A percentile compares a stretch with the other conserved stretches of the same genome.
Evolutionary conservation across 2,888 invertebrate species (phyloP).

Genomic region (Doris montereyensis): DNA sequence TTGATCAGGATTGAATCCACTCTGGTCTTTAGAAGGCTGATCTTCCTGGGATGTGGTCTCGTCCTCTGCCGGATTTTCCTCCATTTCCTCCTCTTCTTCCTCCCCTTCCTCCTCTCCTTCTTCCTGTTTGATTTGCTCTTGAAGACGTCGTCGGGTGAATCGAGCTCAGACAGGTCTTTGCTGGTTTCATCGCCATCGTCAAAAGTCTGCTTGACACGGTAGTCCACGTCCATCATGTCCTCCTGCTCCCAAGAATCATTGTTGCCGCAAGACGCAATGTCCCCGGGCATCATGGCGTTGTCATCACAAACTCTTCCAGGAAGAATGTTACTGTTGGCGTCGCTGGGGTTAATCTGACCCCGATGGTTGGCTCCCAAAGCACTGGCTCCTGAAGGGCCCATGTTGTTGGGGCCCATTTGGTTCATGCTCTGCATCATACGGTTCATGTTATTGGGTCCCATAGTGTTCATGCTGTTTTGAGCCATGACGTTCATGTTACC

Average conservation of each 20-base stretch:
- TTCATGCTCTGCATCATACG: conserved; percentile 17
- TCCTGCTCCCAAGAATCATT: no score
- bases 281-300: no score
- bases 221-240: conserved; percentile 41
- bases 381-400: not conserved
- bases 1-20: no score
- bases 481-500: conserved; percentile 38
- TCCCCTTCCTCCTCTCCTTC: conserved; percentile 24
- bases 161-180: conserved; percentile 34
- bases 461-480: not conserved
- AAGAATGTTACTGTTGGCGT: not conserved
- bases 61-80: not conserved
- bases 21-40: no score
- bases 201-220: conserved; percentile 23
- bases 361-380: not conserved
- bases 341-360: not conserved
- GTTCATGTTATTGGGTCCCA: conserved; percentile 18
- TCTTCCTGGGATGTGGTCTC: no score
- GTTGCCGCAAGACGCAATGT: no score
- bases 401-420: not conserved
- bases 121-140: conserved; percentile 37
- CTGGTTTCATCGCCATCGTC: conserved; percentile 25
- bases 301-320: no score
- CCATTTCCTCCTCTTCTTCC: conserved; percentile 5
- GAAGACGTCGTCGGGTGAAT: conserved; percentile 35